phyloP scores from a whole-genome alignment of 2,797 vertebrate species.

The Uromys caudimaculatus region DNA sequence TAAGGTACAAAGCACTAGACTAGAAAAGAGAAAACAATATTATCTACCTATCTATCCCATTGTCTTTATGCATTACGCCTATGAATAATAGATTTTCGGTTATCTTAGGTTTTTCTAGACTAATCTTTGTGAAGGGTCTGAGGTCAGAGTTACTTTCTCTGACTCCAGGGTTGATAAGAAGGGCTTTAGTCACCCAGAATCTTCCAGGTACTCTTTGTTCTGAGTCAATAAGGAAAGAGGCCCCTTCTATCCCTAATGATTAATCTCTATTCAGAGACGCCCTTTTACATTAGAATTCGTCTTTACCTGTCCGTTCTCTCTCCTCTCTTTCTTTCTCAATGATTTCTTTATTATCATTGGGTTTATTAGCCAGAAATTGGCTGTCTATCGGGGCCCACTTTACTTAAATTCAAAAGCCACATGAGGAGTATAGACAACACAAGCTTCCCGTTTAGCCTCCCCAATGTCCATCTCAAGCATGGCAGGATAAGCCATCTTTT shows the following conservation, averaged over 20 bases:
- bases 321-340: conserved; percentile 14
- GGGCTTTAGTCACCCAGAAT: neutral
- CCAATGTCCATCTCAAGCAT: neutral
- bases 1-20: neutral
- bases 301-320: neutral
- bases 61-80: neutral
- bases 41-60: neutral
- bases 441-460: neutral
- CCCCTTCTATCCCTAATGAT: neutral
- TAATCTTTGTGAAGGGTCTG: conserved; percentile 8
- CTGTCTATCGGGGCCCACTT: conserved; percentile 13
- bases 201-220: neutral
- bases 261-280: neutral
- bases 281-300: conserved; percentile 1
- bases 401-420: conserved; percentile 50
- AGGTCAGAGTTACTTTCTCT: conserved; percentile 1
- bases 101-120: conserved; percentile 20
- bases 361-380: conserved; percentile 52
- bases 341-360: conserved; percentile 1
- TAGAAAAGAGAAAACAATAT: neutral
- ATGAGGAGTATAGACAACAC: neutral
- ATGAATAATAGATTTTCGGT: neutral
- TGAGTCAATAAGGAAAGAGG: neutral
- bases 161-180: neutral
- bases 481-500: neutral